Evolutionary conservation across 2,888 invertebrate species (phyloP).

Genomic region (Odontomyia ornata): DNA sequence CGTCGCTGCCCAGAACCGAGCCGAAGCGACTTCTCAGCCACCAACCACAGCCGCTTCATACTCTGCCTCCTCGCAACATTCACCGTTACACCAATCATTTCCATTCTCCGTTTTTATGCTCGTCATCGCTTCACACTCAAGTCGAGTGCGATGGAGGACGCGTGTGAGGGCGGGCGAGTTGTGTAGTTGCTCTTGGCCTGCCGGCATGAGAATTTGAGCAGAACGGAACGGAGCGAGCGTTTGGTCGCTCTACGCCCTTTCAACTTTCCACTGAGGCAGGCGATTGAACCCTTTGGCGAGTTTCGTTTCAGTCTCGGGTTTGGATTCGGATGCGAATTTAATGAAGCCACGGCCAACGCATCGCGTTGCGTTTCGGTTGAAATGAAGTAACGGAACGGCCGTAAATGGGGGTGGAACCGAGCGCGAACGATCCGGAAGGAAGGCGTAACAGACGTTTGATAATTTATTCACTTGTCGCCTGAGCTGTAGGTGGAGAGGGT

Average conservation of each 20-base stretch:
- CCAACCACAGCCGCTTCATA: slow-evolving; percentile 1
- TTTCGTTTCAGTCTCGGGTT: neutral
- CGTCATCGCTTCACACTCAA: slow-evolving; percentile 1
- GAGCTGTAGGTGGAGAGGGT: neutral
- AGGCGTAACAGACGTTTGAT: slow-evolving; percentile 23
- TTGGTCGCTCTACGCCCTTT: no score
- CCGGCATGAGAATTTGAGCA: no score
- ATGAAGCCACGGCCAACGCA: neutral
- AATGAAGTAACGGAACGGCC: slow-evolving; percentile 18
- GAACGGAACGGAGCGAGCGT: neutral
- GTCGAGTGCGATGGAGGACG: slow-evolving; percentile 14
- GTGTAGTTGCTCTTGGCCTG: no score
- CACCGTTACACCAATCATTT: slow-evolving; percentile 30
- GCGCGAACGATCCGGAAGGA: slow-evolving; percentile 24
- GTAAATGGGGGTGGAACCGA: slow-evolving; percentile 39
- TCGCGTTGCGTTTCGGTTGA: neutral
- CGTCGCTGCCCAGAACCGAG: neutral
- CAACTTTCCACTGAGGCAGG: neutral
- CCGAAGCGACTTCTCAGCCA: neutral
- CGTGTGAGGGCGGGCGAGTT: neutral
- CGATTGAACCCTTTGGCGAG: neutral
- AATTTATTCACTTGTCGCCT: slow-evolving; percentile 19
- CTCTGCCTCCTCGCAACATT: neutral
- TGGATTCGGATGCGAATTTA: slow-evolving; percentile 7
- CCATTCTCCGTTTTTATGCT: slow-evolving; percentile 10